Evolutionary conservation across 2,888 invertebrate species (phyloP).

Genomic region (Drosophila longiperda): DNA sequence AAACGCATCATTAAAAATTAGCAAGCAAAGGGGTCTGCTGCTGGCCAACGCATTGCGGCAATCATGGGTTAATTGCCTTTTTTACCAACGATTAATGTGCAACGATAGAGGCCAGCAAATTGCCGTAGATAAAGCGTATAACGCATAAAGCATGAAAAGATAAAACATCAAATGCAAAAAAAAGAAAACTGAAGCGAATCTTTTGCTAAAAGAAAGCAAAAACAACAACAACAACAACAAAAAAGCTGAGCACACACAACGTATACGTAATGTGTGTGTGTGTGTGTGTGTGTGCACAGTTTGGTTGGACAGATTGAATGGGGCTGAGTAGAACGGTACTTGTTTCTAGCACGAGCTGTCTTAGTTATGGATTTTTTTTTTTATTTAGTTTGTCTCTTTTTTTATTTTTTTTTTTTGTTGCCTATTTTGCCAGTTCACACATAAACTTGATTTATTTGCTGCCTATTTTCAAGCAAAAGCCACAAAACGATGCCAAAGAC

Average conservation of each 20-base stretch:
- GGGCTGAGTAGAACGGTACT: slow-evolving; percentile 5
- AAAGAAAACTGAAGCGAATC: slow-evolving; percentile 24
- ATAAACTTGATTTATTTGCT: slow-evolving; percentile 76
- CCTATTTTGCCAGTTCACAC: slow-evolving; percentile 38
- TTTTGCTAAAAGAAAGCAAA: slow-evolving; percentile 23
- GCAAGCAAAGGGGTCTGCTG: slow-evolving; percentile 23
- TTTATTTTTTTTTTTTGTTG: slow-evolving; percentile 12
- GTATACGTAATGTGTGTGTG: slow-evolving; percentile 40
- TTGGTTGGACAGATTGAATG: slow-evolving; percentile 7
- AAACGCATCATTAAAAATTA: slow-evolving; percentile 52
- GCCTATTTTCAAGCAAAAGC: slow-evolving; percentile 63
- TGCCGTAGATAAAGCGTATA: slow-evolving; percentile 39
- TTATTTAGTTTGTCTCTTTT: background rate
- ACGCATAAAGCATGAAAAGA: slow-evolving; percentile 21
- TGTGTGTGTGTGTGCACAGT: slow-evolving; percentile 1
- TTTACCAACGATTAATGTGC: slow-evolving; percentile 41
- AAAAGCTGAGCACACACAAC: slow-evolving; percentile 15
- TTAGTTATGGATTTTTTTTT: slow-evolving; percentile 6
- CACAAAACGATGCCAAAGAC: slow-evolving; percentile 44
- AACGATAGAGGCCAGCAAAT: slow-evolving; percentile 44
- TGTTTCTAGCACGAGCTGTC: slow-evolving; percentile 6
- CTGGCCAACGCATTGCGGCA: slow-evolving; percentile 12
- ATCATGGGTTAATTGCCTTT: slow-evolving; percentile 53
- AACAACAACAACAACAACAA: background rate
- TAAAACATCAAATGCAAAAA: slow-evolving; percentile 6